phyloP scores from a whole-genome alignment of 2,888 invertebrate species.

The Callyntrura sp. region DNA sequence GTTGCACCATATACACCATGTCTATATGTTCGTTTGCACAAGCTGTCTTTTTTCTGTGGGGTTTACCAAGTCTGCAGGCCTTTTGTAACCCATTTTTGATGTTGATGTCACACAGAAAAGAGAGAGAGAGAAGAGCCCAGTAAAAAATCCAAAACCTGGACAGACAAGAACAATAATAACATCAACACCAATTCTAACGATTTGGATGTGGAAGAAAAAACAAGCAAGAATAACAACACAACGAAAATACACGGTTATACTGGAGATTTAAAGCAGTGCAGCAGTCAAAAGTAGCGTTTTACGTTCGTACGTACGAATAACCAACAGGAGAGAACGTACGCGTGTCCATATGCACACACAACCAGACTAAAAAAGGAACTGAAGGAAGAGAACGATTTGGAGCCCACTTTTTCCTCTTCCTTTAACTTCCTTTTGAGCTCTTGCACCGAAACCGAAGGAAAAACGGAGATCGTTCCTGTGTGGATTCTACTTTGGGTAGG shows the following conservation, averaged over 20 bases:
- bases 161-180: slow-evolving; percentile 46
- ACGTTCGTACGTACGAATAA: background rate
- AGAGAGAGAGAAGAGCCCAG: slow-evolving; percentile 8
- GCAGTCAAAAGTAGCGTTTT: background rate
- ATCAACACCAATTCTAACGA: slow-evolving; percentile 29
- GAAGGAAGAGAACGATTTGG: slow-evolving; percentile 67
- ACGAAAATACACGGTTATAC: background rate
- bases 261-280: background rate
- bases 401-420: slow-evolving; percentile 68
- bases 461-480: slow-evolving; percentile 24
- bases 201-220: background rate
- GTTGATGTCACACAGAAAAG: slow-evolving; percentile 51
- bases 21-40: slow-evolving; percentile 5
- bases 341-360: slow-evolving; percentile 61
- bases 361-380: slow-evolving; percentile 76
- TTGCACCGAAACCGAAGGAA: background rate
- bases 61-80: slow-evolving; percentile 9
- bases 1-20: slow-evolving; percentile 11
- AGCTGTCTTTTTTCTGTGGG: slow-evolving; percentile 21
- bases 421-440: slow-evolving; percentile 54
- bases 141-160: slow-evolving; percentile 40
- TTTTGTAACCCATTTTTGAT: slow-evolving; percentile 48
- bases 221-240: background rate
- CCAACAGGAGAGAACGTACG: background rate
- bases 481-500: slow-evolving; percentile 20